Percentiles rank a stretch among this genome's conserved stretches.
phyloP scores from a whole-genome alignment of 1,140 invertebrate species.

The Bombus vancouverensis region DNA sequence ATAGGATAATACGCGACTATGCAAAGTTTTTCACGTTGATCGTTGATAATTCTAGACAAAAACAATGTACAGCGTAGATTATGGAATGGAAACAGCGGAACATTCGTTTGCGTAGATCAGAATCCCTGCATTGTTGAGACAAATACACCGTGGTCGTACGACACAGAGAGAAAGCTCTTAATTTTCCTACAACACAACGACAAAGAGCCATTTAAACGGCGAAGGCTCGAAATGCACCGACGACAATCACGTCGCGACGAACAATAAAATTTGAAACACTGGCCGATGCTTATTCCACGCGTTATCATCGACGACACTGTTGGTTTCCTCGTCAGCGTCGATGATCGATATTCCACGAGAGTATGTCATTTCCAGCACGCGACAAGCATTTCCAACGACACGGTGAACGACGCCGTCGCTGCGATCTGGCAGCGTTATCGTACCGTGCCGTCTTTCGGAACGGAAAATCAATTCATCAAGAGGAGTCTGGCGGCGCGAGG shows the following conservation, averaged over 20 bases:
- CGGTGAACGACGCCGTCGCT: neutral
- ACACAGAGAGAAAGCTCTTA: too few species aligned
- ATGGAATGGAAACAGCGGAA: too few species aligned
- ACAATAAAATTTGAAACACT: neutral
- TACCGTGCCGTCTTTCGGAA: neutral
- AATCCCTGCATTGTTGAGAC: too few species aligned
- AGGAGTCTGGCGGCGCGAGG: neutral
- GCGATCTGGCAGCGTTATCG: conserved; percentile 23
- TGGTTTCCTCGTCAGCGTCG: neutral
- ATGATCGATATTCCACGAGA: neutral
- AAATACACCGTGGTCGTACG: too few species aligned
- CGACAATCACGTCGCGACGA: neutral
- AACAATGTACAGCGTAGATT: too few species aligned
- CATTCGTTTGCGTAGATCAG: too few species aligned
- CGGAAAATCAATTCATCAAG: conserved; percentile 34
- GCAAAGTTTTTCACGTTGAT: too few species aligned
- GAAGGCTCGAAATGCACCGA: neutral
- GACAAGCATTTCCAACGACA: neutral
- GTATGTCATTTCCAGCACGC: neutral
- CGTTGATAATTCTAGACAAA: too few species aligned
- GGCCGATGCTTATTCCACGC: neutral
- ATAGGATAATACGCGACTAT: too few species aligned
- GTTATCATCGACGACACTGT: neutral
- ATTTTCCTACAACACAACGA: too few species aligned
- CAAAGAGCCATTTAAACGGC: neutral